phyloP scores from a whole-genome alignment of 30 jellyfish, hydroid and myxozoan genomes.

The Aurelia aurita complex sp. Pacific region DNA sequence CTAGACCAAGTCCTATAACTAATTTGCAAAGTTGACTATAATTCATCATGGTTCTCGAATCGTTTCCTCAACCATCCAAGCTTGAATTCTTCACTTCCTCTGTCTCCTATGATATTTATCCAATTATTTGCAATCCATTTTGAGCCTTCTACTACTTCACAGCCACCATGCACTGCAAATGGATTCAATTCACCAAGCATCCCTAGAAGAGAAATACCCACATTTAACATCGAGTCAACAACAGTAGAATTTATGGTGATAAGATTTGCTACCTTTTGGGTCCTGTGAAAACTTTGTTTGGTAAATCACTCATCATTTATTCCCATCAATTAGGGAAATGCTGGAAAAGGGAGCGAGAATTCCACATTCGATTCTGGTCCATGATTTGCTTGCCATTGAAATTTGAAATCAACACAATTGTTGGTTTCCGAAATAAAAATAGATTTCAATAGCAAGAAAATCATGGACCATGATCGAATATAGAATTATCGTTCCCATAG shows the following conservation, averaged over 20 bases:
- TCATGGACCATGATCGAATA: too few relatives aligned
- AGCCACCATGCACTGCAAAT: constrained; percentile 86
- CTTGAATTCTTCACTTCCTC: constrained; percentile 66
- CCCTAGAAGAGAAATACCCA: constrained; percentile 13
- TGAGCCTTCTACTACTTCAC: constrained; percentile 76
- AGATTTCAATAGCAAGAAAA: too few relatives aligned
- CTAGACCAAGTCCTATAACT: too few relatives aligned
- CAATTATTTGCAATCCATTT: constrained; percentile 91
- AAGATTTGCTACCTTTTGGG: neutral
- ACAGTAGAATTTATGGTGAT: neutral
- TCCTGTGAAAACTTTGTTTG: too few relatives aligned
- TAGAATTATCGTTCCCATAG: too few relatives aligned
- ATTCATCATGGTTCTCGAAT: constrained; percentile 58
- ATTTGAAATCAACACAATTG: too few relatives aligned
- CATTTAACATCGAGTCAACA: neutral
- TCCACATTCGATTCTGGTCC: too few relatives aligned
- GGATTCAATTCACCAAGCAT: constrained; percentile 83
- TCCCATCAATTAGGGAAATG: too few relatives aligned
- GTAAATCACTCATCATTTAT: too few relatives aligned
- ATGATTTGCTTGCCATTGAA: too few relatives aligned
- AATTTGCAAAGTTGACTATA: neutral
- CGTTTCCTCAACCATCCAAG: constrained; percentile 76
- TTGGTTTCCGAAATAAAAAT: too few relatives aligned
- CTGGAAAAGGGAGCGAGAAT: too few relatives aligned
- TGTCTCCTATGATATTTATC: constrained; percentile 83